Conservation (phyloP, 2,797 vertebrate genomes). For the Sandelia bainsii region DNA sequence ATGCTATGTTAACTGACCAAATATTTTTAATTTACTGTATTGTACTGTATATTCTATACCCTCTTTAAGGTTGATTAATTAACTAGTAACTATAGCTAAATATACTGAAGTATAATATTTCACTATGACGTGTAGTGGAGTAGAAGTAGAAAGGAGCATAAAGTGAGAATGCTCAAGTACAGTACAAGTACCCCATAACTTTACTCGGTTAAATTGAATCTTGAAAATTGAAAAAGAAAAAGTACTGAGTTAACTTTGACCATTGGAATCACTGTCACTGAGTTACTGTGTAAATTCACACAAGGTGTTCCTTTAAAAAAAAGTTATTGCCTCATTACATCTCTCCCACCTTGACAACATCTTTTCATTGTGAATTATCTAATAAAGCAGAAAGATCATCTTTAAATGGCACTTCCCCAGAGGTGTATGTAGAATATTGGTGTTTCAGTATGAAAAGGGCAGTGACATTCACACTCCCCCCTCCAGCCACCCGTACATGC, state of each 20-base stretch:
- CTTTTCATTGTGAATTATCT: slow-evolving; percentile 13
- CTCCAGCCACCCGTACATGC: slow-evolving; percentile 7
- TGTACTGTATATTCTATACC: background rate
- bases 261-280: background rate
- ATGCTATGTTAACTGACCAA: background rate
- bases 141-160: background rate
- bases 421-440: slow-evolving; percentile 40
- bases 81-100: too few species aligned
- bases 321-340: background rate
- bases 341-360: background rate
- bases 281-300: background rate
- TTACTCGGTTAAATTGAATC: background rate
- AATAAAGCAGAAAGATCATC: slow-evolving; percentile 32
- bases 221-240: too few species aligned
- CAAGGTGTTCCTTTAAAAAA: background rate
- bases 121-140: background rate
- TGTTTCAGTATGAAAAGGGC: slow-evolving; percentile 47
- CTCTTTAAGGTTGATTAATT: background rate
- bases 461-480: slow-evolving; percentile 13
- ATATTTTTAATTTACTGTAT: background rate
- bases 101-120: background rate
- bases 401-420: slow-evolving; percentile 52
- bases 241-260: background rate
- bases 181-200: background rate
- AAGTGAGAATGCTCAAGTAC: background rate